A percentile compares a stretch with the other conserved stretches of the same genome.
phyloP scores from a whole-genome alignment of 1,140 invertebrate genomes.

The Bemisia tabaci region DNA sequence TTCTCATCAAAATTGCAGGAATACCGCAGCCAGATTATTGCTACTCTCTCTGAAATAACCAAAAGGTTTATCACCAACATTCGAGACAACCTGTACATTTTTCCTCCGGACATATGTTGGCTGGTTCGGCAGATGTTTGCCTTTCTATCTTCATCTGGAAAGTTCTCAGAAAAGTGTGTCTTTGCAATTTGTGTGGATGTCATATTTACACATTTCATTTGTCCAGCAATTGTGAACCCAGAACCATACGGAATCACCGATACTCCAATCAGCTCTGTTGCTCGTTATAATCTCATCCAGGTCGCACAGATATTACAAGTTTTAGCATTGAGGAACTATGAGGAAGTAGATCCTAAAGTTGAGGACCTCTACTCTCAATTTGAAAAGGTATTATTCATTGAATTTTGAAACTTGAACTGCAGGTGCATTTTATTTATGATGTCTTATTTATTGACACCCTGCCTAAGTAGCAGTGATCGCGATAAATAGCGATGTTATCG shows the following conservation, averaged over 20 bases:
- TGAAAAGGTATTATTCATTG: constrained; percentile 53
- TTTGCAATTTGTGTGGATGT: constrained; percentile 79
- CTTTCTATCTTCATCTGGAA: constrained; percentile 46
- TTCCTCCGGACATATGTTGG: constrained; percentile 73
- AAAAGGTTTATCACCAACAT: constrained; percentile 73
- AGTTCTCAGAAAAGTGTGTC: constrained; percentile 45
- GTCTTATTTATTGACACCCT: constrained; percentile 3
- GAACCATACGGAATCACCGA: constrained; percentile 93
- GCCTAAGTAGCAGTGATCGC: no score
- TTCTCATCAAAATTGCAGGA: constrained; percentile 55
- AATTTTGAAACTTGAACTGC: no score
- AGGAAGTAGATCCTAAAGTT: constrained; percentile 56
- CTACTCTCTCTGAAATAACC: constrained; percentile 64
- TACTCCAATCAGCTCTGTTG: constrained; percentile 79
- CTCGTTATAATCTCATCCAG: constrained; percentile 86
- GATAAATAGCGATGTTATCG: no score
- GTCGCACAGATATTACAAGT: constrained; percentile 79
- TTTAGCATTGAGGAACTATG: constrained; percentile 69
- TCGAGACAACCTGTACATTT: constrained; percentile 75
- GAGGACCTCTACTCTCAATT: constrained; percentile 61
- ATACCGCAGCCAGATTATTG: constrained; percentile 64
- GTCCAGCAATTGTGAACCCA: constrained; percentile 90
- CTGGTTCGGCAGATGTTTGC: constrained; percentile 61
- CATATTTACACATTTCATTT: constrained; percentile 88
- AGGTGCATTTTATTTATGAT: background rate